Conservation (phyloP, 2,113 vertebrate species). For the Promerops cafer region DNA sequence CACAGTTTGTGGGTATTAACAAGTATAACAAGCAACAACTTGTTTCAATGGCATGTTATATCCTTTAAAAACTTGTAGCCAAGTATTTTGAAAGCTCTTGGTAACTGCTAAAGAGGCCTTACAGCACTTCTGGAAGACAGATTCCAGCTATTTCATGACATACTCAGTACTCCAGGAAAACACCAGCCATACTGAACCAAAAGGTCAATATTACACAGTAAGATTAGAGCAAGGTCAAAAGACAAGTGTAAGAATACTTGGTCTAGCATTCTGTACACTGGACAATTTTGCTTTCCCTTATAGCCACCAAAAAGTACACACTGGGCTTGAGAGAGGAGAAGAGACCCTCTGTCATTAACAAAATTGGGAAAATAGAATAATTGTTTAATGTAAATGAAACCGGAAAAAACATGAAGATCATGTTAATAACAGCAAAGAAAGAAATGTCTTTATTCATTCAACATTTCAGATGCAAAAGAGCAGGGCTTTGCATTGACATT, state of each 20-base stretch:
- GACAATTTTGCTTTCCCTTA: not conserved
- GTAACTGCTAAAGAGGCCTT: not conserved
- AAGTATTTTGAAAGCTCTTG: not conserved
- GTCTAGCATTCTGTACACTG: not conserved
- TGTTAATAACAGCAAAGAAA: slow-evolving; percentile 9
- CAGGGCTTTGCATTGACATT: not conserved
- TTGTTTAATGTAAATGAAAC: not conserved
- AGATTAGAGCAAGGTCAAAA: not conserved
- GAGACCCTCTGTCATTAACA: not conserved
- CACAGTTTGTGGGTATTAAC: not conserved
- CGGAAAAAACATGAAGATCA: not conserved
- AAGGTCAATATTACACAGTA: not conserved
- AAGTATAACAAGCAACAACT: not conserved
- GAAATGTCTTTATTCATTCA: not conserved
- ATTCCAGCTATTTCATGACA: not conserved
- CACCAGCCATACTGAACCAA: not conserved
- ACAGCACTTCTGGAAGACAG: not conserved
- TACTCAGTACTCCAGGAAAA: not conserved
- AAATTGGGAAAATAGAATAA: not conserved
- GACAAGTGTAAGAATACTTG: not conserved
- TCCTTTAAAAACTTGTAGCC: not conserved
- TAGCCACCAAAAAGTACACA: not conserved
- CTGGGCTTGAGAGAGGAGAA: slow-evolving; percentile 18
- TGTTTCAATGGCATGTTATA: not conserved
- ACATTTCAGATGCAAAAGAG: not conserved